Base-by-base conservation (phyloP, 1,140 invertebrate genomes). In the Himalopsyche phryganea region DNA sequence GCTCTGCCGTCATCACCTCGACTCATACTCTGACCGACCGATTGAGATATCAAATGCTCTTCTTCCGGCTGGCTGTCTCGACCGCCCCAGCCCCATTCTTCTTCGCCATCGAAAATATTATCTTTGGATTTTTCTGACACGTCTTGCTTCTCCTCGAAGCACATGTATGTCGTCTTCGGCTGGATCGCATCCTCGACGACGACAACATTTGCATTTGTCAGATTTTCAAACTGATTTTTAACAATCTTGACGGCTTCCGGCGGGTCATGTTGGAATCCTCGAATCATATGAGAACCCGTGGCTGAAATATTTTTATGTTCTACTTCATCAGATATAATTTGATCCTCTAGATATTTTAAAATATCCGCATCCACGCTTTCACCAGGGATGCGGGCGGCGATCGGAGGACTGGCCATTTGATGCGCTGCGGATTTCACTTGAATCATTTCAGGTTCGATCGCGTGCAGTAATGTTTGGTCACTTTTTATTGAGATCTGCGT, bases 81-180 rank as follows among this genome's bases (percentile, higher is more conserved):
- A 18, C 42, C 23, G 7, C 32, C 18, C 48, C 48, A 58, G 7
- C 56, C 56, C 56, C 56, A 58, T 10, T 48, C 56, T 17, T 56
- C 54, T 41, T 56, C 54, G 20, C 42, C 50, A 41, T 11, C 6
- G n/a, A 48, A 33, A 32, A 28, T 17, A 33, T 11, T 48, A 48
- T 10, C 49, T 28, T 28, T 28, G 36, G 13, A 13, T 20, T 53
- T 23, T 48, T 59, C 56, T 17, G 6, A 13, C 14, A 32, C 19
- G 33, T 28, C 13, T n/a, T 19, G 17, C 7, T 53, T 41, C 11
- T 58, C 49, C 7, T 18, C 44, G 23, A 50, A 53, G 61, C 80
- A 83, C 1, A 78, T 23, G 61, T 81, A 83, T 1, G 80, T 71
- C 58, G 75, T 79, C 66, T 81, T 78, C 33, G 79, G 71, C 56